These are phyloP conservation scores for Podarcis siculus DNA, from an alignment of 2,797 vertebrate species.

Conservation along the genomic window DNA sequence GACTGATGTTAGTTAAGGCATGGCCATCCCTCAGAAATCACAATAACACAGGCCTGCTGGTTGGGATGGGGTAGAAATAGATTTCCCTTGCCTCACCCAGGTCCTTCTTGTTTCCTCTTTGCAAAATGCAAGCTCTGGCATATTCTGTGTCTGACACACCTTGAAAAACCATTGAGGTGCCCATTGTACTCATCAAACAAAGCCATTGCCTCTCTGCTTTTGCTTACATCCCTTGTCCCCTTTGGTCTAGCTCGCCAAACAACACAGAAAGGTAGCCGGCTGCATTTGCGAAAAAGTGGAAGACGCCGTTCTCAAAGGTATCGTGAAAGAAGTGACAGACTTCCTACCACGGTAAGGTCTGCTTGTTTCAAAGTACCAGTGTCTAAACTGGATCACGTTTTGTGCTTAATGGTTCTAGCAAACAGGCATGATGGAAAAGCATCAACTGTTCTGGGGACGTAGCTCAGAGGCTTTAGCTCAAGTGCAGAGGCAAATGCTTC, in stretches of 20 bases:
- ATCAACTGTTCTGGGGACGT: not conserved
- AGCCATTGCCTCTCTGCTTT: fast-evolving
- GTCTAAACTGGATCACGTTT: too few species aligned
- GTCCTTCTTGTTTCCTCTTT: not conserved
- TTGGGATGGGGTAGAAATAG: not conserved
- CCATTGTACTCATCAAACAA: not conserved
- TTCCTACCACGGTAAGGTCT: constrained; percentile 83
- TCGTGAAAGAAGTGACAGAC: constrained; percentile 77
- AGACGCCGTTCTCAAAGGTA: constrained; percentile 73
- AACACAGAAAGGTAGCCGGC: constrained; percentile 60
- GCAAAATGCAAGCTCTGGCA: too few species aligned
- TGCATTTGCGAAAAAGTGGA: constrained; percentile 81
- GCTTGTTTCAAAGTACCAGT: not conserved
- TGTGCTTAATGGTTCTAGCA: not conserved
- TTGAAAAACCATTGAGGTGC: not conserved
- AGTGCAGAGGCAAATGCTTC: too few species aligned
- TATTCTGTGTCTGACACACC: too few species aligned
- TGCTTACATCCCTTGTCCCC: not conserved
- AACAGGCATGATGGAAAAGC: not conserved
- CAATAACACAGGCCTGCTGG: too few species aligned
- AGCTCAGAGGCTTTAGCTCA: not conserved
- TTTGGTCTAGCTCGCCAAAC: constrained; percentile 77
- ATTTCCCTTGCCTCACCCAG: not conserved
- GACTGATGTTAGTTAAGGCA: not conserved
- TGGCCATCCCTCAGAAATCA: too few species aligned